A percentile compares a stretch with the other conserved stretches of the same genome.
phyloP scores from a whole-genome alignment of 1,140 invertebrate species.

The Choristoneura fumiferana region DNA sequence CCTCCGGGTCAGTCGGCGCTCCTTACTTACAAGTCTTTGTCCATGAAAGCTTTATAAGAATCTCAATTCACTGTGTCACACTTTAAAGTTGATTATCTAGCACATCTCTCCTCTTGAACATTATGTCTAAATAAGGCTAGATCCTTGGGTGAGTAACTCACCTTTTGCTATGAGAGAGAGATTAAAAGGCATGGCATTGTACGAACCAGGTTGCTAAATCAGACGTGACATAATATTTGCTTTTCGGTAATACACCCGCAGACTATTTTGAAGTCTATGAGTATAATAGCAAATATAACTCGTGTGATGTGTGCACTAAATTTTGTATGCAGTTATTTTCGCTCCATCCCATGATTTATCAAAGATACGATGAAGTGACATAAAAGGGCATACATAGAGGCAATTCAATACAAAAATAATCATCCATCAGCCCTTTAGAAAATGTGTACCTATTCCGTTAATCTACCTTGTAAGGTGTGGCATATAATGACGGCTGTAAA shows the following conservation, averaged over 20 bases:
- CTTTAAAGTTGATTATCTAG: not conserved
- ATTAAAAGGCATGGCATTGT: conserved; percentile 3
- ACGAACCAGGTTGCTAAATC: not conserved
- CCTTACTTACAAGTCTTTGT: conserved; percentile 23
- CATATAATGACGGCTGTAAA: too few species aligned
- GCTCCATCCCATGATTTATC: too few species aligned
- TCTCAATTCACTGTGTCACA: not conserved
- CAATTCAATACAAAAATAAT: too few species aligned
- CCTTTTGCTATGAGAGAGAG: not conserved
- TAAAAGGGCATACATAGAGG: too few species aligned
- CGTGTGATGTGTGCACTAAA: too few species aligned
- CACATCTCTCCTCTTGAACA: not conserved
- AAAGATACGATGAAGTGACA: too few species aligned
- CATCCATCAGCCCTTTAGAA: too few species aligned
- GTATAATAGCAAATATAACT: too few species aligned
- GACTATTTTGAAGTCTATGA: too few species aligned
- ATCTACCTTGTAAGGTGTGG: too few species aligned
- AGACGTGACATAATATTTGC: not conserved
- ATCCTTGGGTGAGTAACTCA: conserved; percentile 1
- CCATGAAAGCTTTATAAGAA: not conserved
- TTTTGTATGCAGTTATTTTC: too few species aligned
- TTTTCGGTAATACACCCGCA: not conserved
- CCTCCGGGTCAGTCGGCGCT: conserved; percentile 28
- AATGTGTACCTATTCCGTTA: too few species aligned
- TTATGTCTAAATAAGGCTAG: conserved; percentile 3